Conservation (phyloP, 2,888 invertebrate genomes). For the Ornithoptera alexandrae region DNA sequence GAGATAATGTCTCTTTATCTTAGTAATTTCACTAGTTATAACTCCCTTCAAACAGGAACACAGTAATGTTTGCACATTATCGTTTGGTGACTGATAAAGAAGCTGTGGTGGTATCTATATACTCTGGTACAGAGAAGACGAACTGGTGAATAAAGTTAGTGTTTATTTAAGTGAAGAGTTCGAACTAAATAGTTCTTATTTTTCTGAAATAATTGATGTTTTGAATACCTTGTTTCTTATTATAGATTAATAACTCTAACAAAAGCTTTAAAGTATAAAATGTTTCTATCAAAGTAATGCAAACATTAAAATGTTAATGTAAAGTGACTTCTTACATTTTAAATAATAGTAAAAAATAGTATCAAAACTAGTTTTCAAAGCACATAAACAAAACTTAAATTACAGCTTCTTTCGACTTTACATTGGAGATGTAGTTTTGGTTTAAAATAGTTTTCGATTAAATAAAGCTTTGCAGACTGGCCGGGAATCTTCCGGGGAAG, state of each 20-base stretch:
- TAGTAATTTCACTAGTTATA: no score
- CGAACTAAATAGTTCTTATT: no score
- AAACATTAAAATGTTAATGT: background rate
- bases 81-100: no score
- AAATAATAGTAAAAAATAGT: background rate
- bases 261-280: background rate
- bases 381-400: conserved; percentile 15
- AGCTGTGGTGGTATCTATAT: no score
- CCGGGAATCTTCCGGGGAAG: conserved; percentile 25
- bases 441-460: conserved; percentile 29
- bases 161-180: no score
- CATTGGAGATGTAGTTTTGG: conserved; percentile 25
- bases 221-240: no score
- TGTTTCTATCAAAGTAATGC: background rate
- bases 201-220: no score
- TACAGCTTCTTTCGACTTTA: conserved; percentile 23
- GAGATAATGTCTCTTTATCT: no score
- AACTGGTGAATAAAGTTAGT: no score
- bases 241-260: background rate
- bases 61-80: no score
- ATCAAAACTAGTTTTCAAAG: background rate
- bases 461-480: conserved; percentile 25
- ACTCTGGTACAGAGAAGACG: no score
- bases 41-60: no score
- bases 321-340: background rate